Evolutionary conservation across 2,888 invertebrate species (phyloP), one percentile per base, ranked within the genome.

Genomic region (Drosophila tripunctata): DNA sequence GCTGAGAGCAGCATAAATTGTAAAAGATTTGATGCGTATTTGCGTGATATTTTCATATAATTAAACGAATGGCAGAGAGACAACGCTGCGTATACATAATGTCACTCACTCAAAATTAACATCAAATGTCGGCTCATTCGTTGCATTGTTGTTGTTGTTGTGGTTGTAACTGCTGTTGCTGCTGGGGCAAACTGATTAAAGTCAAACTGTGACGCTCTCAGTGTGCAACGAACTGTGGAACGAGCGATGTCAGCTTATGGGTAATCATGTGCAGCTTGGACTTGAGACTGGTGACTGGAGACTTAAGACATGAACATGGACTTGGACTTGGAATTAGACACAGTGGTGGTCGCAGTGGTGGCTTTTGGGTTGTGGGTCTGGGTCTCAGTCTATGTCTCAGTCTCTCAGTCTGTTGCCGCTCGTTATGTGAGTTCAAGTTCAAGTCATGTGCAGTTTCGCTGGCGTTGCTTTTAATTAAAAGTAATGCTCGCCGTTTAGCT

Each of bases 391-490:
- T 14, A 2, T 7, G 12, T 50, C 22, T 47, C 4, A 10, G 19
- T 22, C 43, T 60, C 41, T 33, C 0, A 6, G 6, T 17, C 50
- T 17, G 12, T 17, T 33, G 35, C 35, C 55, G 56, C 63, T 73
- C 43, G 75, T 70, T 69, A 65, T 61, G 60, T 12, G 70, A 75
- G 80, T 85, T 80, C 80, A 80, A 80, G 80, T 85, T 80, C 86
- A 85, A 83, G 67, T 85, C 83, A 72, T 80, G 82, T 66, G 79
- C 68, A 79, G 66, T 67, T 75, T 61, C 52, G 73, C 80, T 64
- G 58, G 78, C 80, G 68, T 68, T 84, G 81, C 62, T 86, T 82
- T 83, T 87, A 83, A 83, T 83, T 83, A 83, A 83, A 83, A 83
- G 81, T 87, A 87, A 83, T 87, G 87, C 78, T 47, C 48, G 75